phyloP scores from a whole-genome alignment of 2,888 invertebrate species.

The Rhamphomyia laevipes region DNA sequence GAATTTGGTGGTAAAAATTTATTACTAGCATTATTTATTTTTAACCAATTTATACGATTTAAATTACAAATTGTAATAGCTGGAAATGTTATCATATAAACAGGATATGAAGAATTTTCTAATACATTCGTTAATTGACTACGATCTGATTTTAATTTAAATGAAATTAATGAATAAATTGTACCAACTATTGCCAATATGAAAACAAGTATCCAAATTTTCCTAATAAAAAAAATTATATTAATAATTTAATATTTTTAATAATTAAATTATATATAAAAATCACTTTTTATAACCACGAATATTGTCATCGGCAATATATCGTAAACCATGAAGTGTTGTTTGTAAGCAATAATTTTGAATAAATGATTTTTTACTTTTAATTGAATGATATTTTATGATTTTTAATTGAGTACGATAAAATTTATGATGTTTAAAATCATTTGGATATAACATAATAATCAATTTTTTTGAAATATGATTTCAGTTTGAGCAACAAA shows the following conservation, averaged over 20 bases:
- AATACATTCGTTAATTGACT: neutral
- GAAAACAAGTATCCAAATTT: neutral
- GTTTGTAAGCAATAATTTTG: neutral
- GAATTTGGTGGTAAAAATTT: conserved; percentile 24
- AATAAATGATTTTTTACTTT: no score
- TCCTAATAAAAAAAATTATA: neutral
- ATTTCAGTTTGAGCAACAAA: no score
- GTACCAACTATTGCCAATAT: neutral
- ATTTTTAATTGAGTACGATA: no score
- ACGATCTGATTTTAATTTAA: neutral
- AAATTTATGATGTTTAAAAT: no score
- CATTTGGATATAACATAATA: no score
- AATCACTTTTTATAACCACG: neutral
- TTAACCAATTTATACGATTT: conserved; percentile 26
- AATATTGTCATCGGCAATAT: neutral
- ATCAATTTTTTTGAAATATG: no score
- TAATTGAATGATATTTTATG: no score
- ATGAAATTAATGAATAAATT: neutral
- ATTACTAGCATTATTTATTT: conserved; percentile 20
- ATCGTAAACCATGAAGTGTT: neutral
- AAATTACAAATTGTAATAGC: conserved; percentile 29
- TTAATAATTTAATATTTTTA: neutral
- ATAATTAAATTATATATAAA: neutral
- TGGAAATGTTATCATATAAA: conserved; percentile 28
- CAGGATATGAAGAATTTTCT: conserved; percentile 15